Conservation (phyloP, 2,113 vertebrate species). For the Pseudopipra pipra region DNA sequence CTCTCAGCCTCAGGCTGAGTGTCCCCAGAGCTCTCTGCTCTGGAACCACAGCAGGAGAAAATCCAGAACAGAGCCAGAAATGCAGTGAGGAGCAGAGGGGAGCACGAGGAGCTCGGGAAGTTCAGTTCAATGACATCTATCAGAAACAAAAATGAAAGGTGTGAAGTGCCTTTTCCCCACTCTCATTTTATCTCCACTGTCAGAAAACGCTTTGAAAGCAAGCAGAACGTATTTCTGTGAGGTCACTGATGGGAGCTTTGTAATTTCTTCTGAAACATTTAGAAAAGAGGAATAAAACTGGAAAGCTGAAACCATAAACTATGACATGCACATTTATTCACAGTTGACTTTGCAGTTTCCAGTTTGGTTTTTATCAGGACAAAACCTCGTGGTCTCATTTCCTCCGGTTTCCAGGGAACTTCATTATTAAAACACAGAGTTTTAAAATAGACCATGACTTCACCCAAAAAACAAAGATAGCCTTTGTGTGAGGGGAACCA, state of each 20-base stretch:
- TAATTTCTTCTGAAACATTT: not conserved
- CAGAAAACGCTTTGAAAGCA: not conserved
- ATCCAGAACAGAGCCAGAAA: accelerated
- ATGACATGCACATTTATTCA: not conserved
- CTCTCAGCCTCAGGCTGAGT: accelerated
- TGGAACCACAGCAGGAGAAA: not conserved
- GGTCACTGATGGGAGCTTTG: not conserved
- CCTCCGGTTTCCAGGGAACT: slow-evolving; percentile 2
- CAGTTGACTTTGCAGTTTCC: slow-evolving; percentile 12
- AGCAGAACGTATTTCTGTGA: not conserved
- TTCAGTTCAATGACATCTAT: not conserved
- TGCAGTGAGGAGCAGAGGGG: not conserved
- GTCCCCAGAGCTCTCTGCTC: no score
- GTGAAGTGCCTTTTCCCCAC: not conserved
- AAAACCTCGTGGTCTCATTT: slow-evolving; percentile 1
- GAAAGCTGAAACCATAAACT: not conserved
- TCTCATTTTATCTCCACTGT: not conserved
- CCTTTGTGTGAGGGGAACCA: not conserved
- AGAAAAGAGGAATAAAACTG: not conserved
- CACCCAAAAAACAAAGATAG: slow-evolving; percentile 16
- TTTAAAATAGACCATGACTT: slow-evolving; percentile 45
- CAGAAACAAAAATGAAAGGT: not conserved
- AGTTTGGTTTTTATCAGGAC: slow-evolving; percentile 17
- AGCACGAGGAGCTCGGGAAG: not conserved
- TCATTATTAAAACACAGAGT: not conserved